Conservation (phyloP, 2,113 vertebrate species). For the Thunnus maccoyii region DNA sequence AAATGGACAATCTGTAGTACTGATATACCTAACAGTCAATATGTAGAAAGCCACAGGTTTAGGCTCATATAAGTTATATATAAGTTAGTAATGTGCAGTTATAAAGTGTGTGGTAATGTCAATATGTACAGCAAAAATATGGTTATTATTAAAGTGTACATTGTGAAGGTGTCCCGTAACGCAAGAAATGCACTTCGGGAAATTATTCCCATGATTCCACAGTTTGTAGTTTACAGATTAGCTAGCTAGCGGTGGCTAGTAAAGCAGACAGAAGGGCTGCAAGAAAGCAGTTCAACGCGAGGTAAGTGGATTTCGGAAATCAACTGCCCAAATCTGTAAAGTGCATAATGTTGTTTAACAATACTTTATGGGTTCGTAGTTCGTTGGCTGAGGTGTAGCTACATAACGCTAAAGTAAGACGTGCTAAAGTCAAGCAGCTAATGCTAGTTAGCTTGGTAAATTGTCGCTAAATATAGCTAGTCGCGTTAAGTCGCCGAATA, state of each 20-base stretch:
- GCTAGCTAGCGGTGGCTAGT: constrained; percentile 28
- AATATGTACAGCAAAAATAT: neutral
- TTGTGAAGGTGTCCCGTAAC: neutral
- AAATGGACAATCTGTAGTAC: too few relatives aligned
- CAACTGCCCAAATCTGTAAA: too few relatives aligned
- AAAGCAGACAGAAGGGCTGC: neutral
- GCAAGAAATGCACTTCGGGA: neutral
- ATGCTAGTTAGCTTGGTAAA: rapidly evolving
- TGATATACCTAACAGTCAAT: neutral
- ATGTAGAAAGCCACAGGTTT: neutral
- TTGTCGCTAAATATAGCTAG: neutral
- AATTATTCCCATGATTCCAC: constrained; percentile 56
- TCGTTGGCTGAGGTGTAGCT: neutral
- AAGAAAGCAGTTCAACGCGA: neutral
- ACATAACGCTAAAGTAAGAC: neutral
- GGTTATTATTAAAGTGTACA: too few relatives aligned
- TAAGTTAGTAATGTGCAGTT: too few relatives aligned
- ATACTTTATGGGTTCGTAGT: neutral
- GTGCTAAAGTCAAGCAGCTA: neutral
- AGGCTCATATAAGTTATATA: neutral
- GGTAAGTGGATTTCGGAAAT: constrained; percentile 1
- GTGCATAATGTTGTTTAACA: rapidly evolving
- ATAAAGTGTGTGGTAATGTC: neutral
- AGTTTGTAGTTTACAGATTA: constrained; percentile 64
- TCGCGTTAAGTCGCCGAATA: neutral